phyloP scores from a whole-genome alignment of 1,140 invertebrate genomes.

The Tribolium madens region DNA sequence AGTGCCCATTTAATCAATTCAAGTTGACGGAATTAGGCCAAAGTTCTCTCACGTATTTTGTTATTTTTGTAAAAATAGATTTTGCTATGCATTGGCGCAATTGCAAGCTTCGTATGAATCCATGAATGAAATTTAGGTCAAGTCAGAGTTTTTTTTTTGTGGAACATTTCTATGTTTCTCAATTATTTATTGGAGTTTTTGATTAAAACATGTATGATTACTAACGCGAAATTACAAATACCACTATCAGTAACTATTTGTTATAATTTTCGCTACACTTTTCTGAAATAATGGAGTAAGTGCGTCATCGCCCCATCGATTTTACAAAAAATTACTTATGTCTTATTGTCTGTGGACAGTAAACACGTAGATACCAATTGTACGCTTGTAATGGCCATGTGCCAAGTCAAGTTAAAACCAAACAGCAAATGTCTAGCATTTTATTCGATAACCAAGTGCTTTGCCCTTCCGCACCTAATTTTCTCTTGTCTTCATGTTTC shows the following conservation, averaged over 20 bases:
- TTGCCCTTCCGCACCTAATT: neutral
- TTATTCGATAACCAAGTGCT: neutral
- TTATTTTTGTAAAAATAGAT: neutral
- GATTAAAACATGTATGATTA: too few relatives aligned
- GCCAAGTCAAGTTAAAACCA: neutral
- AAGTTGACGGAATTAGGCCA: too few relatives aligned
- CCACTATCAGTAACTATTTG: too few relatives aligned
- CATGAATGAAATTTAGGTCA: neutral
- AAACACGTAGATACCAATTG: neutral
- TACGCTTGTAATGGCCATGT: neutral
- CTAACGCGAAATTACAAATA: too few relatives aligned
- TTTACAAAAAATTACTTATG: neutral
- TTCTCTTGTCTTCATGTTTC: constrained; percentile 66
- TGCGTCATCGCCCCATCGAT: neutral
- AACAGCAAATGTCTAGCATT: neutral
- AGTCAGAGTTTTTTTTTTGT: neutral
- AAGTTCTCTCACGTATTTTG: neutral
- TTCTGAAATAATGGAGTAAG: neutral
- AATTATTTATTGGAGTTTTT: too few relatives aligned
- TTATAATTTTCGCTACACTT: neutral
- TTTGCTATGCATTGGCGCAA: too few relatives aligned
- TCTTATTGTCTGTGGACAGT: neutral
- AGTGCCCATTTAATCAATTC: too few relatives aligned
- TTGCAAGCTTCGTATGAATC: neutral
- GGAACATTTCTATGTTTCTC: too few relatives aligned